Evolutionary conservation across 2,113 vertebrate genomes (phyloP).

Genomic region (Nannobrachium achirus): DNA sequence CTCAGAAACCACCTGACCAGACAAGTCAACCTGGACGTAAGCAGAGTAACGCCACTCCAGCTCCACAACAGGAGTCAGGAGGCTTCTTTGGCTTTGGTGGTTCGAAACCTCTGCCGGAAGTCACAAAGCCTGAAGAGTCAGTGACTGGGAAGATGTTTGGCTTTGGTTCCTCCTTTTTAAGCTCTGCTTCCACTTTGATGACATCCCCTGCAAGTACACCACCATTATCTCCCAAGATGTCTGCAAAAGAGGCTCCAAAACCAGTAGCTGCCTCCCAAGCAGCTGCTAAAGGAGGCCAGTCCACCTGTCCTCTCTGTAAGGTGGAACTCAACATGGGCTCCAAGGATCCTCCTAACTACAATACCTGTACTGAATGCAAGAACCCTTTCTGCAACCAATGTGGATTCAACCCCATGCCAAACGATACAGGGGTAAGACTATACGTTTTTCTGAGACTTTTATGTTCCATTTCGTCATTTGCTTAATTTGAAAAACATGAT

Average conservation of each 20-base stretch:
- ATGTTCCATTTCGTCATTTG: no score
- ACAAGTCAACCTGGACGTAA: conserved; percentile 58
- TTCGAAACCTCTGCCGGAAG: conserved; percentile 69
- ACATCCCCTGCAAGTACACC: conserved; percentile 68
- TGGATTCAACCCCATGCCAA: conserved; percentile 88
- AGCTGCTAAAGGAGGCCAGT: conserved; percentile 33
- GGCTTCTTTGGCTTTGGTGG: conserved; percentile 76
- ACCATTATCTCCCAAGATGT: conserved; percentile 68
- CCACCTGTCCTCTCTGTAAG: conserved; percentile 84
- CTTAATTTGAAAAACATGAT: no score
- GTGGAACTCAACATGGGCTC: conserved; percentile 80
- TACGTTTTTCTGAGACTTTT: no score
- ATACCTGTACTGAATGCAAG: conserved; percentile 86
- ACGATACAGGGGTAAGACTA: conserved; percentile 84
- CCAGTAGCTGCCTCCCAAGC: conserved; percentile 12
- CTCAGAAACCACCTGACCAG: conserved; percentile 58
- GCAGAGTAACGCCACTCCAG: conserved; percentile 54
- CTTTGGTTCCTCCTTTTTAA: conserved; percentile 76
- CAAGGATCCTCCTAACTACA: conserved; percentile 83
- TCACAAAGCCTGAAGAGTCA: conserved; percentile 76
- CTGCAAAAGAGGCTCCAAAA: conserved; percentile 55
- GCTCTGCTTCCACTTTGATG: conserved; percentile 79
- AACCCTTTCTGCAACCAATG: conserved; percentile 85
- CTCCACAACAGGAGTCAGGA: conserved; percentile 63
- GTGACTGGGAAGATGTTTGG: conserved; percentile 80